Evolutionary conservation across 1,140 invertebrate species (phyloP).

Genomic region (Eubasilissa regina): DNA sequence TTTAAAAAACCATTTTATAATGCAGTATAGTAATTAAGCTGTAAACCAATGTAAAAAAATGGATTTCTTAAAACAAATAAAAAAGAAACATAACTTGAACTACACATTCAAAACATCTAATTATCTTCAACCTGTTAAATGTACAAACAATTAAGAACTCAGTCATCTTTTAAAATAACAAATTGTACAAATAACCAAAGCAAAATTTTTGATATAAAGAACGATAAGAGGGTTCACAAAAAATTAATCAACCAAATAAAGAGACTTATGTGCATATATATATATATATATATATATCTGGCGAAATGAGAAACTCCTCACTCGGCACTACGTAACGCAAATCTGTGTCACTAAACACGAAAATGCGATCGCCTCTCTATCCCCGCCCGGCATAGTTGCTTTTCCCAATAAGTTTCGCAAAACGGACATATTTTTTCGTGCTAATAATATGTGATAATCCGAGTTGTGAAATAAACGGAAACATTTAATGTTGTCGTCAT

Average conservation of each 20-base stretch:
- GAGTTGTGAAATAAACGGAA: slow-evolving; percentile 12
- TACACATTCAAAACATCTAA: no score
- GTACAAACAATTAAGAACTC: no score
- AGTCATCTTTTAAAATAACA: no score
- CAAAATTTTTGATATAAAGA: no score
- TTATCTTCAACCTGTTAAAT: no score
- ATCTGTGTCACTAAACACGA: slow-evolving; percentile 57
- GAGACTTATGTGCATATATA: neutral
- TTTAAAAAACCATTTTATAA: no score
- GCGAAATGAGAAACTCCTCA: slow-evolving; percentile 4
- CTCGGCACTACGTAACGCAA: slow-evolving; percentile 39
- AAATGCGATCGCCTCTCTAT: slow-evolving; percentile 50
- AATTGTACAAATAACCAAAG: no score
- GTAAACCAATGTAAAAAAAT: no score
- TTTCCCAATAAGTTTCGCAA: slow-evolving; percentile 38
- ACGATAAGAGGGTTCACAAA: neutral
- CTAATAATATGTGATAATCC: neutral
- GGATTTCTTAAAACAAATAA: no score
- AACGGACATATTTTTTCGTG: neutral
- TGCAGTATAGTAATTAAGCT: no score
- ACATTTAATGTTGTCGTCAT: neutral
- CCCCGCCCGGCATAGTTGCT: neutral
- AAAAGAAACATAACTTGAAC: no score
- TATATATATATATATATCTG: neutral
- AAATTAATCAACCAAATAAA: slow-evolving; percentile 16